phyloP scores from a whole-genome alignment of 2,888 invertebrate species.

The Zonitis immaculata region DNA sequence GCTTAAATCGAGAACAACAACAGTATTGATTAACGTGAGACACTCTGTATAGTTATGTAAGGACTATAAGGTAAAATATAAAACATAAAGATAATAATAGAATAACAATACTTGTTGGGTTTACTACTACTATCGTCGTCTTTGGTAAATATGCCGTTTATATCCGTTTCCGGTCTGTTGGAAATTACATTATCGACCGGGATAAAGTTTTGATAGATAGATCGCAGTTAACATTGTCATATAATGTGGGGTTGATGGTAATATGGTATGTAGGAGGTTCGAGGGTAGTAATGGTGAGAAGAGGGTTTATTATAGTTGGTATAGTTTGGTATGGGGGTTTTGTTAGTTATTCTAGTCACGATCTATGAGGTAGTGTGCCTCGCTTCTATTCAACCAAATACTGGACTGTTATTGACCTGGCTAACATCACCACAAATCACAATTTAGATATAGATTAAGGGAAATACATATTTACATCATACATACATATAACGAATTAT shows the following conservation, averaged over 20 bases:
- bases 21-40: no score
- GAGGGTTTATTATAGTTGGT: neutral
- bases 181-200: constrained; percentile 39
- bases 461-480: constrained; percentile 21
- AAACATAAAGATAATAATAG: no score
- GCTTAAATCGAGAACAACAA: no score
- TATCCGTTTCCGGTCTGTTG: constrained; percentile 28
- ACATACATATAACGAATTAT: neutral
- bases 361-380: constrained; percentile 8
- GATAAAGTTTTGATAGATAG: constrained; percentile 41
- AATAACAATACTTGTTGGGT: constrained; percentile 21
- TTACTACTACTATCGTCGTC: constrained; percentile 14
- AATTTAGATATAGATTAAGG: constrained; percentile 32
- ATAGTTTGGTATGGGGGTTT: constrained; percentile 12
- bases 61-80: no score
- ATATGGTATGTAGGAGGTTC: no score
- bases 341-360: constrained; percentile 35
- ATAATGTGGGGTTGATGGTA: neutral
- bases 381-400: constrained; percentile 25
- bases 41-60: no score
- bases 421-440: constrained; percentile 40
- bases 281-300: no score
- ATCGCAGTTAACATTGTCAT: constrained; percentile 27
- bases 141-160: constrained; percentile 28
- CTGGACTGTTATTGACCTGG: constrained; percentile 36